phyloP scores from a whole-genome alignment of 2,113 vertebrate genomes.

The Eulemur macaco region DNA sequence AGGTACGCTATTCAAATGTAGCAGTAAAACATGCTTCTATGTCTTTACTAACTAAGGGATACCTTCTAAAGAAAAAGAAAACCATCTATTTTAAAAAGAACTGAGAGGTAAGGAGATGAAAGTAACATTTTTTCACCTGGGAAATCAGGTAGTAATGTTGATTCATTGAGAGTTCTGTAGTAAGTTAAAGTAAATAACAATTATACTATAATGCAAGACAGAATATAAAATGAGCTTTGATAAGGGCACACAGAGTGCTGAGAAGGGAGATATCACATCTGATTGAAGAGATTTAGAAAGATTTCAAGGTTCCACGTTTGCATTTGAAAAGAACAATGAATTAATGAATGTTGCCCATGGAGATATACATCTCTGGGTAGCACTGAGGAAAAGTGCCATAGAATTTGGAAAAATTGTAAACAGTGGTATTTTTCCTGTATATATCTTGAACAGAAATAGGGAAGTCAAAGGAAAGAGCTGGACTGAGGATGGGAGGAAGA shows the following conservation, averaged over 20 bases:
- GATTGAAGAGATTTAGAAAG: not conserved
- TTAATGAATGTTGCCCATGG: not conserved
- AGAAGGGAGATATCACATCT: not conserved
- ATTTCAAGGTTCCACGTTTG: not conserved
- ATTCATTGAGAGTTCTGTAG: not conserved
- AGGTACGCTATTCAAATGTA: not conserved
- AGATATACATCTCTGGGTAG: not conserved
- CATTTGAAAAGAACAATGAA: not conserved
- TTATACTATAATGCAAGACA: not conserved
- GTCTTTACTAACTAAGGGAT: not conserved
- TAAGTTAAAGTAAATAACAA: not conserved
- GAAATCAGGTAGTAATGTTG: not conserved
- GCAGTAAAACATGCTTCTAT: not conserved
- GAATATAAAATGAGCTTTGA: not conserved
- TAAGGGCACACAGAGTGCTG: not conserved
- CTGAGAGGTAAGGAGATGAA: not conserved
- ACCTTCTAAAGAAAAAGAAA: not conserved
- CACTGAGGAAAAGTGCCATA: not conserved
- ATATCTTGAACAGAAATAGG: not conserved
- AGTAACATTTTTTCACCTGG: not conserved
- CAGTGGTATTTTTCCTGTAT: not conserved
- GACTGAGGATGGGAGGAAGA: not conserved
- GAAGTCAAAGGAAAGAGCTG: not conserved
- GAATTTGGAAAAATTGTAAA: not conserved
- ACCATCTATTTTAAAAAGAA: not conserved